Conservation (phyloP, 2,113 vertebrate genomes). For the Limnothrissa miodon region DNA sequence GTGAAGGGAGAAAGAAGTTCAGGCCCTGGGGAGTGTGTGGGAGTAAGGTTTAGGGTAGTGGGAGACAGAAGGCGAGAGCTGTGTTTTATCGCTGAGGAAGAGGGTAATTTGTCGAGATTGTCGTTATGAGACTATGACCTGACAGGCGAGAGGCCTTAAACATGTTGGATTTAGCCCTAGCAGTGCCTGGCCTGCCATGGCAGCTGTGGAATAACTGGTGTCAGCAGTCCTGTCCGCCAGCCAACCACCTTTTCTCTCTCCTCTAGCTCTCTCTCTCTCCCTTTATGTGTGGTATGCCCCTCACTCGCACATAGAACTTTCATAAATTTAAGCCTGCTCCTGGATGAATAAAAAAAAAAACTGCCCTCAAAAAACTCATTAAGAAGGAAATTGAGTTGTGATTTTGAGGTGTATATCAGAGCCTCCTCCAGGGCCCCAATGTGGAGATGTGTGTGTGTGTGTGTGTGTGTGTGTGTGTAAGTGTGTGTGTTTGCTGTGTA, state of each 20-base stretch:
- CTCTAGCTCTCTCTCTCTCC: background rate
- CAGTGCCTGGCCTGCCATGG: background rate
- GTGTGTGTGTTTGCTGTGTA: background rate
- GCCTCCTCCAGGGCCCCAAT: background rate
- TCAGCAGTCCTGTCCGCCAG: conserved; percentile 35
- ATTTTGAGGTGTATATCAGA: conserved; percentile 40
- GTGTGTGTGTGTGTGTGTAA: background rate
- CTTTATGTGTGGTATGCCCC: background rate
- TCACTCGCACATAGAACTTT: background rate
- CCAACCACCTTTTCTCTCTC: background rate
- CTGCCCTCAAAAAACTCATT: conserved; percentile 42
- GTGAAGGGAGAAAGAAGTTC: background rate
- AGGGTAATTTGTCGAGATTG: conserved; percentile 21
- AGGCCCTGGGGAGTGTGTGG: background rate
- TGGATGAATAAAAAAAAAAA: conserved; percentile 1
- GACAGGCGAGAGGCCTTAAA: conserved; percentile 30
- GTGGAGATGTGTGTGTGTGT: background rate
- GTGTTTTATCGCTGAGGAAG: background rate
- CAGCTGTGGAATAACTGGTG: conserved; percentile 2
- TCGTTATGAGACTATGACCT: conserved; percentile 18
- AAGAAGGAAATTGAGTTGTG: conserved; percentile 48
- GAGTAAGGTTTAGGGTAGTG: background rate
- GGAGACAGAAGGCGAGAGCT: background rate
- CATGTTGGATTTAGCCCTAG: conserved; percentile 25
- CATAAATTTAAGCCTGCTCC: conserved; percentile 40